Percentiles rank a stretch among this genome's conserved stretches.
phyloP scores from a whole-genome alignment of 2,113 vertebrate genomes.

The Misgurnus mizolepis region DNA sequence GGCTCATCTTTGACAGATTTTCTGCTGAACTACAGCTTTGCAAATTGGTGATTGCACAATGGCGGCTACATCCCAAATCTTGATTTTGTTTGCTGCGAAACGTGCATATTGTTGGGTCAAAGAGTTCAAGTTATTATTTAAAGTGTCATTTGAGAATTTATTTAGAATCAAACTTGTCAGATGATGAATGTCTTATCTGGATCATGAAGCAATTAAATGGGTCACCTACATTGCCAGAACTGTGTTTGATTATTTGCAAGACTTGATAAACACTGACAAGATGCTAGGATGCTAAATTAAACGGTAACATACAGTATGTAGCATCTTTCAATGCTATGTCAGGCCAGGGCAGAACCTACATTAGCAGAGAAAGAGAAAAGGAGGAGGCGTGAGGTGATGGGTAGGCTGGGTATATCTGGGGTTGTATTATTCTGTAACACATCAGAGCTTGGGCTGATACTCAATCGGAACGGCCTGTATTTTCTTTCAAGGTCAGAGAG shows the following conservation, averaged over 20 bases:
- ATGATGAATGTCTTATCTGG: too few species aligned
- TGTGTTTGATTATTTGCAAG: constrained; percentile 56
- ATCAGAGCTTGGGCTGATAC: constrained; percentile 44
- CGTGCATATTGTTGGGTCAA: too few species aligned
- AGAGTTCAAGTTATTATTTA: too few species aligned
- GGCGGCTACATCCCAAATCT: background rate
- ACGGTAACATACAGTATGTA: constrained; percentile 62
- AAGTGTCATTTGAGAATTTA: too few species aligned
- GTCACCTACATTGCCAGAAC: constrained; percentile 6
- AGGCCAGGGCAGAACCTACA: constrained; percentile 31
- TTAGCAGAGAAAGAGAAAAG: constrained; percentile 24
- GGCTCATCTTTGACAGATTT: background rate
- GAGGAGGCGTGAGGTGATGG: constrained; percentile 22
- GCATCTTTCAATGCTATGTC: constrained; percentile 53
- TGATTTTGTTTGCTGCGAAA: background rate
- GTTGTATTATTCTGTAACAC: constrained; percentile 30
- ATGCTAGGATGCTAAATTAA: constrained; percentile 30
- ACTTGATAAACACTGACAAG: constrained; percentile 54
- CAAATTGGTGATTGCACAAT: background rate
- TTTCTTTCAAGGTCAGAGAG: constrained; percentile 55
- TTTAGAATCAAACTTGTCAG: too few species aligned
- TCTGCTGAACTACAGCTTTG: background rate
- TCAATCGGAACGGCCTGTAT: constrained; percentile 49
- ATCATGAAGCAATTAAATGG: background rate
- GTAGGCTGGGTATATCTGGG: background rate